phyloP scores from a whole-genome alignment of 2,113 vertebrate genomes.

The Madoqua kirkii region DNA sequence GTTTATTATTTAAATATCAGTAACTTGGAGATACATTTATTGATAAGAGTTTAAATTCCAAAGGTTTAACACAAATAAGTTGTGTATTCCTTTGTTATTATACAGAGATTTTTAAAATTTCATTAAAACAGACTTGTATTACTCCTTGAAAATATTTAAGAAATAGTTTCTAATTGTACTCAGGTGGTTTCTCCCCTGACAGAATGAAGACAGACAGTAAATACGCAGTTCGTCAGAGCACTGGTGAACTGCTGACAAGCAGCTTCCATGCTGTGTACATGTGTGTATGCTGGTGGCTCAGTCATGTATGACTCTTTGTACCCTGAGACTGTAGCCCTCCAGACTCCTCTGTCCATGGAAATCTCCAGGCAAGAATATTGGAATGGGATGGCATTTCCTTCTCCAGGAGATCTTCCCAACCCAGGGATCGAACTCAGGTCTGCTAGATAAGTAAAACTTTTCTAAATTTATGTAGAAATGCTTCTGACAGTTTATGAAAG shows the following conservation, averaged over 20 bases:
- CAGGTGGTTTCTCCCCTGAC: neutral
- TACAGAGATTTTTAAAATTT: neutral
- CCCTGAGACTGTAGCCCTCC: neutral
- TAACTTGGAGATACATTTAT: neutral
- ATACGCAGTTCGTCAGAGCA: neutral
- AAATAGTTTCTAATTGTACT: neutral
- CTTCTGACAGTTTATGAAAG: neutral
- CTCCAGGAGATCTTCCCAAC: neutral
- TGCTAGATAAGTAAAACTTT: neutral
- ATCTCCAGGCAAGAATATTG: neutral
- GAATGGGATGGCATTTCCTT: neutral
- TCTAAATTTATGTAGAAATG: neutral
- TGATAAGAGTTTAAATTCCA: conserved; percentile 39
- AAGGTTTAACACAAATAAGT: neutral
- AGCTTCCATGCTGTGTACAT: neutral
- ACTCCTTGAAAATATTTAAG: conserved; percentile 4
- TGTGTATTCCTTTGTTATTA: neutral
- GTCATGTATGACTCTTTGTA: neutral
- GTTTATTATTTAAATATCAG: conserved; percentile 5
- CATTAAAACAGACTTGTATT: neutral
- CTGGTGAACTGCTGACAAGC: neutral
- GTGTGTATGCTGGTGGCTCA: neutral
- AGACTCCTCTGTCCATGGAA: neutral
- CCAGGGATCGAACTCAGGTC: neutral
- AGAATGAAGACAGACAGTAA: neutral